A percentile compares a stretch with the other conserved stretches of the same genome.
These are phyloP conservation scores for Orchesellides sinensis DNA, from an alignment of 2,888 invertebrate species.

Conservation along the genomic window DNA sequence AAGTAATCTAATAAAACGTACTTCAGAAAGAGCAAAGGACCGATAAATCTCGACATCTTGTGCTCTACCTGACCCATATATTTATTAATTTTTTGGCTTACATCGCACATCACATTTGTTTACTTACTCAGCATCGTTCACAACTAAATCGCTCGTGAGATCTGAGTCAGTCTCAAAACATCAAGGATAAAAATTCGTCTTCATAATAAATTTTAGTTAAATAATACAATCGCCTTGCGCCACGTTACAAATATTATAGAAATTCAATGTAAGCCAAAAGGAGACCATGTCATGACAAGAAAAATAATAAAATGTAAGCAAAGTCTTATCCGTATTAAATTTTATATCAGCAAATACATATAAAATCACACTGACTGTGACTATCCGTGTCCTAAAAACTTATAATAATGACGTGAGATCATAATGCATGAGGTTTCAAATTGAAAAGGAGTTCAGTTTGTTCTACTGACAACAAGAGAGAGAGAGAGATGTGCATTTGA, in stretches of 20 bases:
- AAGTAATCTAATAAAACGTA: too few species aligned
- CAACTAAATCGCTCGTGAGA: conserved; percentile 31
- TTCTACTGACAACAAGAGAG: neutral
- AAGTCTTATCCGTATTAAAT: conserved; percentile 27
- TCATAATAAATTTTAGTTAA: neutral
- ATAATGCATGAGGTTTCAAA: conserved; percentile 40
- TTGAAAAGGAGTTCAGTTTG: conserved; percentile 20
- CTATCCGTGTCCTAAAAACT: conserved; percentile 45
- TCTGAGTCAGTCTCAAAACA: conserved; percentile 5
- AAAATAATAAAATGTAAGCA: conserved; percentile 8
- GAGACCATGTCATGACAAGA: conserved; percentile 31
- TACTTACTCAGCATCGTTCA: neutral
- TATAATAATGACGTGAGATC: conserved; percentile 39
- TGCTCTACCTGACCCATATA: conserved; percentile 43
- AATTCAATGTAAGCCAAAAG: conserved; percentile 25
- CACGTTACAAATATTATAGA: neutral
- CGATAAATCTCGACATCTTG: conserved; percentile 11
- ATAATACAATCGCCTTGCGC: neutral
- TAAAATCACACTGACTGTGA: neutral
- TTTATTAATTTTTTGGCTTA: conserved; percentile 15
- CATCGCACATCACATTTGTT: too few species aligned
- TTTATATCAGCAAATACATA: neutral
- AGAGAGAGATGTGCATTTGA: neutral
- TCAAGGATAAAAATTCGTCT: neutral
- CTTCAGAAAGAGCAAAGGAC: neutral